These are phyloP conservation scores for Fabriciana adippe DNA, from an alignment of 2,888 invertebrate species.

Conservation along the genomic window DNA sequence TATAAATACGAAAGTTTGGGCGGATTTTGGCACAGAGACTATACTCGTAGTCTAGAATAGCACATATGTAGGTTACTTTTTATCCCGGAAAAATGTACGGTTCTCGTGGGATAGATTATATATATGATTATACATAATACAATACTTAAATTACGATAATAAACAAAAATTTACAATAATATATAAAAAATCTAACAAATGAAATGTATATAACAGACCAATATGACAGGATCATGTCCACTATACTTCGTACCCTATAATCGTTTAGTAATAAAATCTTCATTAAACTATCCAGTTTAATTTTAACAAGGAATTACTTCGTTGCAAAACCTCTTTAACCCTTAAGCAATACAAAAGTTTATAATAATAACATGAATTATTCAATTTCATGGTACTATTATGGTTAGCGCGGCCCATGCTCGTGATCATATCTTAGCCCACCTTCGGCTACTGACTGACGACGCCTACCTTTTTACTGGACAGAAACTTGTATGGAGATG, in stretches of 20 bases:
- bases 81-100: too few relatives aligned
- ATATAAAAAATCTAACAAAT: too few relatives aligned
- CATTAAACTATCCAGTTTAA: conserved; percentile 14
- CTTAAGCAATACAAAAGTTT: conserved; percentile 14
- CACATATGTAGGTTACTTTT: too few relatives aligned
- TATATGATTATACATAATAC: too few relatives aligned
- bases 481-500: conserved; percentile 8
- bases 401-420: conserved; percentile 46
- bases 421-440: conserved; percentile 62
- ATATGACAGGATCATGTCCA: too few relatives aligned
- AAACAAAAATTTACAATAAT: too few relatives aligned
- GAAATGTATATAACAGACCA: too few relatives aligned
- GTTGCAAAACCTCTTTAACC: conserved; percentile 1
- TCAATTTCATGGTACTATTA: conserved; percentile 47
- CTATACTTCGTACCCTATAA: conserved; percentile 2
- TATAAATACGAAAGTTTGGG: too few relatives aligned
- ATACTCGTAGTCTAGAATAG: too few relatives aligned
- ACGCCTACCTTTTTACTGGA: conserved; percentile 47
- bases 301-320: conserved; percentile 15
- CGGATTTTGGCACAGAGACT: too few relatives aligned
- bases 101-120: too few relatives aligned
- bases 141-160: too few relatives aligned
- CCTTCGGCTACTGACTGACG: conserved; percentile 59
- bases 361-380: conserved; percentile 43
- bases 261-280: background rate